These are phyloP conservation scores for Erethizon dorsatum DNA, from an alignment of 2,797 vertebrate genomes.

Conservation along the genomic window DNA sequence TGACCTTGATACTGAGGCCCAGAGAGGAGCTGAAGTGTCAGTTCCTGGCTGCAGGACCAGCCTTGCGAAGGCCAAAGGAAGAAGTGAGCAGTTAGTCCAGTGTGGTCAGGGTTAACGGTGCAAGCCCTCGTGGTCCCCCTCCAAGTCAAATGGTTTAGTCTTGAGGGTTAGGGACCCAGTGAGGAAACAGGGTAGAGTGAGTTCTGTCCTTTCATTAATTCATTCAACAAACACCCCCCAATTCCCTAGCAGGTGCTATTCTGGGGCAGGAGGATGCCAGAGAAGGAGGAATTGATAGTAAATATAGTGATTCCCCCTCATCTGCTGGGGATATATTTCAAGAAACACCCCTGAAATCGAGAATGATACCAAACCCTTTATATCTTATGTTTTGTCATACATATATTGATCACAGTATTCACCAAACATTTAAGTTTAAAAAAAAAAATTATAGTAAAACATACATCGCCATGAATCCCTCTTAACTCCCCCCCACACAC, in stretches of 20 bases:
- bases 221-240: not conserved
- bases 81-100: not conserved
- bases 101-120: rapidly evolving
- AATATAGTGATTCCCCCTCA: not conserved
- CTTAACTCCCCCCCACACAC: not conserved
- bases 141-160: not conserved
- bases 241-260: not conserved
- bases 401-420: not conserved
- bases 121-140: not conserved
- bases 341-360: not conserved
- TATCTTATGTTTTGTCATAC: not conserved
- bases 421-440: not conserved
- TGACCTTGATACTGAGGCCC: not conserved
- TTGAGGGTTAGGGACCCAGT: not conserved
- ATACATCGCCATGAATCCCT: not conserved
- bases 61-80: not conserved
- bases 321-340: not conserved
- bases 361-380: not conserved
- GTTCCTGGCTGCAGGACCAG: not conserved
- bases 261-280: not conserved
- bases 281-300: not conserved
- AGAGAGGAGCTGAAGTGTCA: too few relatives aligned
- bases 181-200: too few relatives aligned
- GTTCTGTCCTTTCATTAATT: not conserved
- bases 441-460: not conserved